phyloP scores from a whole-genome alignment of 2,888 invertebrate genomes.

The Agrotis ipsilon region DNA sequence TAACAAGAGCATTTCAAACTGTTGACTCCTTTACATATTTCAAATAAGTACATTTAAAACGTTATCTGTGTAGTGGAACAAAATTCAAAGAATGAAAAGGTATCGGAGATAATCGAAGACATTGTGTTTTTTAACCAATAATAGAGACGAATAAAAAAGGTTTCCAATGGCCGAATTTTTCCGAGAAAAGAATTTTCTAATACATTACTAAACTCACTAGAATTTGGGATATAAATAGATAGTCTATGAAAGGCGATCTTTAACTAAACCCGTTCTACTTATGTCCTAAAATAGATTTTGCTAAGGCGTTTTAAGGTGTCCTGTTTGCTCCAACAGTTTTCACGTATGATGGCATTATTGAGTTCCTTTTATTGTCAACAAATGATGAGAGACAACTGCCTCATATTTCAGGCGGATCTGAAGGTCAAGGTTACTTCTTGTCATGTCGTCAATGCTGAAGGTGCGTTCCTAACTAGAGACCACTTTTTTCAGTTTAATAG shows the following conservation, averaged over 20 bases:
- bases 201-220: constrained; percentile 3
- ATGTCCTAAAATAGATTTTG: constrained; percentile 15
- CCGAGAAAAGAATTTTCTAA: constrained; percentile 16
- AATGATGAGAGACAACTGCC: background rate
- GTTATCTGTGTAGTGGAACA: background rate
- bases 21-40: constrained; percentile 4
- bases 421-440: background rate
- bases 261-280: constrained; percentile 9
- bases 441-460: background rate
- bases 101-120: background rate
- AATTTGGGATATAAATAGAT: constrained; percentile 11
- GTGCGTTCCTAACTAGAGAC: background rate
- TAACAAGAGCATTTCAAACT: constrained; percentile 17
- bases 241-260: constrained; percentile 10
- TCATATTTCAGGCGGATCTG: background rate
- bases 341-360: background rate
- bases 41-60: background rate
- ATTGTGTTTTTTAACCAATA: background rate
- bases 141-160: constrained; percentile 1
- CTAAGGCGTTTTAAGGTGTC: background rate
- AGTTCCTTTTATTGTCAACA: background rate
- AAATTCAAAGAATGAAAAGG: constrained; percentile 11
- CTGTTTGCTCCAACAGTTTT: background rate
- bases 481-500: background rate
- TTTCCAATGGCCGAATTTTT: background rate